Evolutionary conservation across 2,888 invertebrate species (phyloP).

Genomic region (Mythimna pallens): DNA sequence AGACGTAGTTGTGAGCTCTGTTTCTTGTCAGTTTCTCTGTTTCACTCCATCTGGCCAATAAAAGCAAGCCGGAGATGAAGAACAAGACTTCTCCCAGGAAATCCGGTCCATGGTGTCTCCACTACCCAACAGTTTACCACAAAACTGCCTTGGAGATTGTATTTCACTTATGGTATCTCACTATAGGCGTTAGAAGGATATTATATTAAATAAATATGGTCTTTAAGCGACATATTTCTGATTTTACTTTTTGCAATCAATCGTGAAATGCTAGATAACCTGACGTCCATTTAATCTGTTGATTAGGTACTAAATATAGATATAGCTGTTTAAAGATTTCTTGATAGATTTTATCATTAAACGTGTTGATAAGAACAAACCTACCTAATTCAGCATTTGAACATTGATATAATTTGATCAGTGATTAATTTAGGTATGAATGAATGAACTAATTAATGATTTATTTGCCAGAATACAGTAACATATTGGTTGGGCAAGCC

Average conservation of each 20-base stretch:
- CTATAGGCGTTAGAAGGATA: not conserved
- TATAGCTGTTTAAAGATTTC: conserved; percentile 1
- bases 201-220: not conserved
- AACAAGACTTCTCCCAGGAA: too few relatives aligned
- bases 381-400: not conserved
- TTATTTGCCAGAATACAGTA: too few relatives aligned
- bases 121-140: too few relatives aligned
- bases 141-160: too few relatives aligned
- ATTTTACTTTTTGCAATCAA: conserved; percentile 18
- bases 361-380: conserved; percentile 18
- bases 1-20: too few relatives aligned
- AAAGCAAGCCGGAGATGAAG: too few relatives aligned
- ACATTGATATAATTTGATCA: not conserved
- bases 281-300: conserved; percentile 15
- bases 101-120: too few relatives aligned
- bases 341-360: conserved; percentile 16
- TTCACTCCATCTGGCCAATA: too few relatives aligned
- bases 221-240: not conserved
- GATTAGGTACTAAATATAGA: conserved; percentile 15
- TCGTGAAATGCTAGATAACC: conserved; percentile 10
- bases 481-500: too few relatives aligned
- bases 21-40: too few relatives aligned
- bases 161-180: too few relatives aligned
- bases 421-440: conserved; percentile 14
- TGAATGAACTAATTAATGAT: too few relatives aligned